These are phyloP conservation scores for Cantharis lateralis DNA, from an alignment of 2,888 invertebrate genomes.

Conservation along the genomic window DNA sequence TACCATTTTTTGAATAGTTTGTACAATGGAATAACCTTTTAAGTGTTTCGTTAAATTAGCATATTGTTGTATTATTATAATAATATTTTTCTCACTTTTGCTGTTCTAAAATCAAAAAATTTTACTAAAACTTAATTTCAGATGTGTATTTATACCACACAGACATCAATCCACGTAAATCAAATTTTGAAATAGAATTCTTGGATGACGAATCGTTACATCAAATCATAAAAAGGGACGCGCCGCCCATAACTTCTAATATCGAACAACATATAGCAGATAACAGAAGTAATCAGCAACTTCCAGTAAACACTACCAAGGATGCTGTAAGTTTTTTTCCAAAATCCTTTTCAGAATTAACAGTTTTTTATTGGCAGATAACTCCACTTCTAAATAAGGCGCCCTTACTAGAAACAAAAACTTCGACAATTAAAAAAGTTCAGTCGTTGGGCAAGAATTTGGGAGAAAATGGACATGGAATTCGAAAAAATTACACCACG, in stretches of 20 bases:
- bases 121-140: conserved; percentile 7
- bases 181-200: conserved; percentile 8
- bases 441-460: conserved; percentile 42
- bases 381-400: not conserved
- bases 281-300: conserved; percentile 10
- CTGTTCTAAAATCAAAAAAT: not conserved
- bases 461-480: conserved; percentile 60
- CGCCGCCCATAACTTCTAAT: not conserved
- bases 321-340: not conserved
- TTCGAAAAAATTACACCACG: conserved; percentile 41
- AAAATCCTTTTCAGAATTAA: not conserved
- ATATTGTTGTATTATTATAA: not conserved
- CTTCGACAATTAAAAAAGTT: conserved; percentile 16
- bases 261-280: not conserved
- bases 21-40: not conserved
- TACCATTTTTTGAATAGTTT: not conserved
- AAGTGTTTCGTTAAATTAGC: not conserved
- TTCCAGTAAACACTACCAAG: not conserved
- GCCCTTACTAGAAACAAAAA: not conserved
- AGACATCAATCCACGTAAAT: not conserved
- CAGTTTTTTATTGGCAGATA: not conserved
- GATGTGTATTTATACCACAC: conserved; percentile 15
- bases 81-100: not conserved
- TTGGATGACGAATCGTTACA: conserved; percentile 9
- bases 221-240: conserved; percentile 13